Evolutionary conservation across 2,888 invertebrate species (phyloP).

Genomic region (Lomographa bimaculata): DNA sequence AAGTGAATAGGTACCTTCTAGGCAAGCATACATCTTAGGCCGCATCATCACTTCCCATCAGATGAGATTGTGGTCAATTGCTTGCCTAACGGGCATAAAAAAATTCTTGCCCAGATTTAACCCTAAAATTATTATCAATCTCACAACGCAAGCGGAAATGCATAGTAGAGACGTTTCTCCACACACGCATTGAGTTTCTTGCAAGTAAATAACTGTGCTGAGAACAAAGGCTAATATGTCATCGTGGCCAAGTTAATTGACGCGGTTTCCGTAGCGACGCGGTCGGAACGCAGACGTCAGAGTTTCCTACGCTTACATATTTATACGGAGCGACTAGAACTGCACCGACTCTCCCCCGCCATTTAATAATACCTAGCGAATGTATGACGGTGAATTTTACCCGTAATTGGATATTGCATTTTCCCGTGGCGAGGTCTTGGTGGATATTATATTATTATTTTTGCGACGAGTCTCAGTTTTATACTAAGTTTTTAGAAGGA

Average conservation of each 20-base stretch:
- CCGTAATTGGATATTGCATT: constrained; percentile 36
- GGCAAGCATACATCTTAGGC: too few species aligned
- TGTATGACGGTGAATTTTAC: constrained; percentile 34
- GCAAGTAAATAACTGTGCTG: constrained; percentile 57
- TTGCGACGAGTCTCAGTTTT: constrained; percentile 14
- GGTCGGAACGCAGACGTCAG: constrained; percentile 76
- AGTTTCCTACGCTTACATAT: constrained; percentile 76
- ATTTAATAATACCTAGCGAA: constrained; percentile 31
- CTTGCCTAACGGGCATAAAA: too few species aligned
- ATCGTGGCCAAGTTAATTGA: constrained; percentile 80
- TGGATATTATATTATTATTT: constrained; percentile 19
- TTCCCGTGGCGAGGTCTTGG: constrained; percentile 24
- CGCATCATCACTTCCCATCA: too few species aligned
- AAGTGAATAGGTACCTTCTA: too few species aligned
- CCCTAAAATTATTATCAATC: constrained; percentile 16
- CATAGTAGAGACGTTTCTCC: constrained; percentile 32
- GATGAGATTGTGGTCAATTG: too few species aligned
- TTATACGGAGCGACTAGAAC: constrained; percentile 61
- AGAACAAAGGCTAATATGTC: constrained; percentile 82
- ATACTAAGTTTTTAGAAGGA: too few species aligned
- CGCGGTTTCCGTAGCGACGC: constrained; percentile 79
- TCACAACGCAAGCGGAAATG: constrained; percentile 32
- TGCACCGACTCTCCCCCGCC: constrained; percentile 31
- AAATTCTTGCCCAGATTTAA: constrained; percentile 8
- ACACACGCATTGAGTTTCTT: constrained; percentile 50